Percentiles rank a stretch among this genome's conserved stretches.
These are phyloP conservation scores for Callocephalon fimbriatum DNA, from an alignment of 2,113 vertebrate species.

Conservation along the genomic window DNA sequence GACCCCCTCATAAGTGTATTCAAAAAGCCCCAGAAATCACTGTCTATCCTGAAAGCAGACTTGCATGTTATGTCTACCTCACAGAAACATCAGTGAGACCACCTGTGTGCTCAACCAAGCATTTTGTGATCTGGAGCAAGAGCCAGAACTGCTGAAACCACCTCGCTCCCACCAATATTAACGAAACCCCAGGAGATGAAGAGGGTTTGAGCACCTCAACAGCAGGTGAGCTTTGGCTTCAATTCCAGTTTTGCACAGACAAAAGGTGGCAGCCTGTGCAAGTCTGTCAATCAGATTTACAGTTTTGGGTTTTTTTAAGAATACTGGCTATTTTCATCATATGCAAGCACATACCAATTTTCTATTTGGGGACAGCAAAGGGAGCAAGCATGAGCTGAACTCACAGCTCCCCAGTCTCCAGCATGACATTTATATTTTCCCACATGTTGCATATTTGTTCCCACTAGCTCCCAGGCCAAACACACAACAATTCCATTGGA, in stretches of 20 bases:
- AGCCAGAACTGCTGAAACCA: neutral
- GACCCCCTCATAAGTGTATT: neutral
- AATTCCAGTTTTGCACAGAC: neutral
- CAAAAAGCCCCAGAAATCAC: neutral
- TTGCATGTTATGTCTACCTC: neutral
- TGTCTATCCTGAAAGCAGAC: neutral
- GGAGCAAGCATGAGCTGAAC: neutral
- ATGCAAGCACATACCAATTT: neutral
- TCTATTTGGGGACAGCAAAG: neutral
- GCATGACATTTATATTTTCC: rapidly evolving
- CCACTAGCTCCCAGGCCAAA: neutral
- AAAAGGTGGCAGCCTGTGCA: neutral
- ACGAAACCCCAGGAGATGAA: neutral
- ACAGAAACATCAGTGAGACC: neutral
- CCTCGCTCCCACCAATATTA: neutral
- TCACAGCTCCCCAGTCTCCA: neutral
- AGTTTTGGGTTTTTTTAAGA: neutral
- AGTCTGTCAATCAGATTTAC: neutral
- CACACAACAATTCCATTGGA: neutral
- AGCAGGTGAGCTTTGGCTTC: neutral
- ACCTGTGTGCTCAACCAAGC: neutral
- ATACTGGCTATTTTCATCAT: neutral
- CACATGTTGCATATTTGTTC: neutral
- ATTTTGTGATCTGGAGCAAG: neutral
- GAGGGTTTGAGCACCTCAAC: neutral